phyloP scores from a whole-genome alignment of 2,113 vertebrate species.

The Chrysochloris asiatica region DNA sequence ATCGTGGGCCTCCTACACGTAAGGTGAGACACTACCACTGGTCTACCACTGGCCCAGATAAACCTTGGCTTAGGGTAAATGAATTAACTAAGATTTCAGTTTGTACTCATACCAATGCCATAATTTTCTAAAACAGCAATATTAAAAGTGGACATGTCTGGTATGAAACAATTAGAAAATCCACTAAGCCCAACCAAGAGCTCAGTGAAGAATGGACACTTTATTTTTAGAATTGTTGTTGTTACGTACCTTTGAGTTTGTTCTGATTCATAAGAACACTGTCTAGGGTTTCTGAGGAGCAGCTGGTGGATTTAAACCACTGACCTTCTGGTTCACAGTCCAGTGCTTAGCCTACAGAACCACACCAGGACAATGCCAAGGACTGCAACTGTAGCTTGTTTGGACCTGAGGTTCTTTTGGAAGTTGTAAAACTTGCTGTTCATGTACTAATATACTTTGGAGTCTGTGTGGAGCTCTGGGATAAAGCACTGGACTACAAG shows the following conservation, averaged over 20 bases:
- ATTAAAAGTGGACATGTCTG: background rate
- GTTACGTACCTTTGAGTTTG: no score
- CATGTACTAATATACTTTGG: background rate
- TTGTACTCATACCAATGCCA: background rate
- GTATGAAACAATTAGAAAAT: background rate
- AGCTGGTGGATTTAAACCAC: no score
- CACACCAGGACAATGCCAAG: no score
- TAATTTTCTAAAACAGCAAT: background rate
- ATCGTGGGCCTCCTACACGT: background rate
- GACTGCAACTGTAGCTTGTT: background rate
- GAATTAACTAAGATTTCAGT: constrained; percentile 23
- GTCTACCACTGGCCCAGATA: background rate
- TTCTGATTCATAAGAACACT: no score
- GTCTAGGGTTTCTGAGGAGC: no score
- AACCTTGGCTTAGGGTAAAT: background rate
- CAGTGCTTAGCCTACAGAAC: no score
- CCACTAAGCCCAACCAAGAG: background rate
- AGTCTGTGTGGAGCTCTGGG: no score
- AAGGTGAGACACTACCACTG: background rate
- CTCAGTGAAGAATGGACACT: background rate
- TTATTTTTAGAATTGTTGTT: constrained; percentile 4
- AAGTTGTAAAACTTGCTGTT: background rate
- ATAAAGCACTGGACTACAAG: no score
- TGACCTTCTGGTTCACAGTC: no score
- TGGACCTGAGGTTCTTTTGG: background rate